These are phyloP conservation scores for Onychorhynchus coronatus DNA, from an alignment of 2,113 vertebrate species.

Conservation along the genomic window DNA sequence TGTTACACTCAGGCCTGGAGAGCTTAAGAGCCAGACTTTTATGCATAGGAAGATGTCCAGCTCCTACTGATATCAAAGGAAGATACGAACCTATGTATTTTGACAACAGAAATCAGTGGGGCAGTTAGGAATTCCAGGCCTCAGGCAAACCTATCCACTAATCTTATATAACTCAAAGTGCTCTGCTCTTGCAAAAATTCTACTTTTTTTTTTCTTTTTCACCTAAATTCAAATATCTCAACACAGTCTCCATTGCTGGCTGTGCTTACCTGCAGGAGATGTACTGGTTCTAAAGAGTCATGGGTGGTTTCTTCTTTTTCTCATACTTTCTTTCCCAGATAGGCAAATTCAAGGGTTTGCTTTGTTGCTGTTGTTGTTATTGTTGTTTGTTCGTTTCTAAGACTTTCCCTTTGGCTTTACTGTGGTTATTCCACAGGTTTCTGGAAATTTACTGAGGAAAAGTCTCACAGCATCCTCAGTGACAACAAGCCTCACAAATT, in stretches of 20 bases:
- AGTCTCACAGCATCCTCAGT: not conserved
- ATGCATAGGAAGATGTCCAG: not conserved
- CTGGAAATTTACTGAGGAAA: not conserved
- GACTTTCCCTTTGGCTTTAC: not conserved
- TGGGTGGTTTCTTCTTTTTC: not conserved
- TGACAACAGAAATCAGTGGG: not conserved
- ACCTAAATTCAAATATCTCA: not conserved
- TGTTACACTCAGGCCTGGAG: not conserved
- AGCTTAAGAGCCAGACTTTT: not conserved
- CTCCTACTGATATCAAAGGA: not conserved
- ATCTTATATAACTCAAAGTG: not conserved
- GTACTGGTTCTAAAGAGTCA: not conserved
- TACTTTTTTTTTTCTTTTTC: not conserved
- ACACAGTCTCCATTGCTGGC: not conserved
- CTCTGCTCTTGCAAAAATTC: not conserved
- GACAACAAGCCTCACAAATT: not conserved
- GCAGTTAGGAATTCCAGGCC: not conserved
- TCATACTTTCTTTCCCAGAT: not conserved
- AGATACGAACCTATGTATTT: not conserved
- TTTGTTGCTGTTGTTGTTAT: not conserved
- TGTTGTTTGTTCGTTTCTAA: not conserved
- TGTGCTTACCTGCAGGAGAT: not conserved
- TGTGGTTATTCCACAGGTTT: not conserved
- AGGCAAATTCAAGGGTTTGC: not conserved
- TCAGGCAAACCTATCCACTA: not conserved